Evolutionary conservation across 2,113 vertebrate species (phyloP), one percentile per base, ranked within the genome.

Genomic region (Tachycineta bicolor): DNA sequence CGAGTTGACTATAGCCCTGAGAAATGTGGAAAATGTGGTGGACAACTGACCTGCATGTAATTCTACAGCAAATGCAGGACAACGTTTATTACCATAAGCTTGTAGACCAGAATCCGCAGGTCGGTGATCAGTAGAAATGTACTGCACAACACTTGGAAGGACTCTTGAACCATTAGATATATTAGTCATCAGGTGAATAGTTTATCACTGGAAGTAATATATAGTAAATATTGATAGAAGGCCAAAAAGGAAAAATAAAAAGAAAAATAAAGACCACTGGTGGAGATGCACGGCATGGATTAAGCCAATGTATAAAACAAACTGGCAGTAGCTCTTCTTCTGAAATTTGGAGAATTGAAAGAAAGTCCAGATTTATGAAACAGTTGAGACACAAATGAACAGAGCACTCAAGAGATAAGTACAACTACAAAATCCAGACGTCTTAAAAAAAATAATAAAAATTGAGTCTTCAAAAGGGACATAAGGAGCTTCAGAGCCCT

Each of bases 201-300:
- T 29, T 56, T 71, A 41, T 25, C 71, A 71, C 33, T 28, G 47
- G 20, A 6, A 5, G 25, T 34, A 62, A 76, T 33, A 43, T 4
- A 25, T 2, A 69, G 23, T 9, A 71, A 52, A 41, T 64, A 34
- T 43, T 6, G 13, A 55, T 2, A 55, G 24, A 77, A 85, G 24
- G 16, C 7, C 0, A 7, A 28, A 56, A 11, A 46, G 0, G 9
- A 28, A 56, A 11, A 46, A 65, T 37, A 37, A 16, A 33, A 5
- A 3, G 5, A 18, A 14, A n/a, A 28, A 41, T 1, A 15, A 50
- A 9, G 11, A 69, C 5, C 8, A 31, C 10, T 18, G 4, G 20
- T 24, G 12, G 33, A 75, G 25, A 31, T 1, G 1, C 3, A 79
- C 23, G 28, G 19, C 12, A 39, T 26, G 50, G 50, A 53, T 39